phyloP scores from a whole-genome alignment of 2,113 vertebrate species.

The Laticauda colubrina region DNA sequence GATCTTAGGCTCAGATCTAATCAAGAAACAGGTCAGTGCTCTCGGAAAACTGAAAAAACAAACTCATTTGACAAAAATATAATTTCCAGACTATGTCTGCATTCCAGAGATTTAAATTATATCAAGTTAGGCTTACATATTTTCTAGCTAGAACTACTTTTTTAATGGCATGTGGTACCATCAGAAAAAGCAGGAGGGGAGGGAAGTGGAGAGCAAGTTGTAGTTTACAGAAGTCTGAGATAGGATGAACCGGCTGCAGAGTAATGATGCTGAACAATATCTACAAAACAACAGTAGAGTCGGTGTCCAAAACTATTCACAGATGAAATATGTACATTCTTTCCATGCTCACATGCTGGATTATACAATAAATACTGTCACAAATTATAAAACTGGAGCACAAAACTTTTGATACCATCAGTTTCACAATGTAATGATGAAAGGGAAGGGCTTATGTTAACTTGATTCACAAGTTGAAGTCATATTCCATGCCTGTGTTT shows the following conservation, averaged over 20 bases:
- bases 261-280: background rate
- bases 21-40: background rate
- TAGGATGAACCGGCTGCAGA: background rate
- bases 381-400: conserved; percentile 4
- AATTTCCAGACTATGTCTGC: background rate
- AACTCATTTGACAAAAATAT: background rate
- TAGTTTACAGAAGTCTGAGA: background rate
- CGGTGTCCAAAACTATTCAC: background rate
- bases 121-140: background rate
- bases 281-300: background rate
- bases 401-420: background rate
- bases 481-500: background rate
- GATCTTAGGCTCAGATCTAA: background rate
- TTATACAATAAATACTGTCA: background rate
- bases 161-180: background rate
- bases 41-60: background rate
- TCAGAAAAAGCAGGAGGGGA: background rate
- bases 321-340: background rate
- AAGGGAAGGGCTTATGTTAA: background rate
- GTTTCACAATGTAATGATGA: conserved; percentile 50
- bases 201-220: background rate
- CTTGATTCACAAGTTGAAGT: background rate
- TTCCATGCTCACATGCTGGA: background rate
- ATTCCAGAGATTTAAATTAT: background rate
- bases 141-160: background rate